Evolutionary conservation across 2,113 vertebrate species (phyloP).

Genomic region (Callocephalon fimbriatum): DNA sequence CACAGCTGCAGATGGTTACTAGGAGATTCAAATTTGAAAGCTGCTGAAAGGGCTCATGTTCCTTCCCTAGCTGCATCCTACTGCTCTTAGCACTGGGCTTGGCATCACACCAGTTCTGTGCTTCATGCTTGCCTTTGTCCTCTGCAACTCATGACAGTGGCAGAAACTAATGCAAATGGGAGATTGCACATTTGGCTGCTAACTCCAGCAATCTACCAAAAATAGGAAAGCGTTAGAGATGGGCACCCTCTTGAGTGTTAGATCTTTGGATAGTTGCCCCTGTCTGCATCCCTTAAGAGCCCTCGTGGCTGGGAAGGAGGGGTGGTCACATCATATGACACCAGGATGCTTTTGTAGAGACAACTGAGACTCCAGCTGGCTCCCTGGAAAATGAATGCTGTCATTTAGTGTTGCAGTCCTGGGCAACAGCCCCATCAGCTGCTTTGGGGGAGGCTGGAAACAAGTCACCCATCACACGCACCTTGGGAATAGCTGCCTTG

Average conservation of each 20-base stretch:
- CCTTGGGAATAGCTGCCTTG: accelerated
- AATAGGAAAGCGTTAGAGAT: neutral
- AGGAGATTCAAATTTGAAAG: neutral
- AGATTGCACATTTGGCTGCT: neutral
- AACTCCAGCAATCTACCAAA: neutral
- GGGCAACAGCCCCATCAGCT: neutral
- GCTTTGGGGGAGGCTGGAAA: neutral
- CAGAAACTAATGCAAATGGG: neutral
- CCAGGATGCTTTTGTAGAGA: neutral
- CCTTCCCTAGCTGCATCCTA: neutral
- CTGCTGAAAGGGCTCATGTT: neutral
- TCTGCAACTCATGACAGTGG: neutral
- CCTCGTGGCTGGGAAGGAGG: neutral
- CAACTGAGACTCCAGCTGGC: neutral
- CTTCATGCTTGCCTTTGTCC: accelerated
- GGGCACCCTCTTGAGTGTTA: neutral
- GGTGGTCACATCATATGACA: neutral
- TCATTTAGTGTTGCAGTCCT: neutral
- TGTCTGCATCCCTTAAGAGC: neutral
- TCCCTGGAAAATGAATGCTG: neutral
- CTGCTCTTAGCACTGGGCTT: neutral
- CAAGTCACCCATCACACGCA: accelerated
- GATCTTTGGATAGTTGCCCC: neutral
- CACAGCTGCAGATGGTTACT: neutral
- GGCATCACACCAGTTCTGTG: neutral